Conservation (phyloP, 2,888 invertebrate genomes). For the Lasioglossum villosulum region DNA sequence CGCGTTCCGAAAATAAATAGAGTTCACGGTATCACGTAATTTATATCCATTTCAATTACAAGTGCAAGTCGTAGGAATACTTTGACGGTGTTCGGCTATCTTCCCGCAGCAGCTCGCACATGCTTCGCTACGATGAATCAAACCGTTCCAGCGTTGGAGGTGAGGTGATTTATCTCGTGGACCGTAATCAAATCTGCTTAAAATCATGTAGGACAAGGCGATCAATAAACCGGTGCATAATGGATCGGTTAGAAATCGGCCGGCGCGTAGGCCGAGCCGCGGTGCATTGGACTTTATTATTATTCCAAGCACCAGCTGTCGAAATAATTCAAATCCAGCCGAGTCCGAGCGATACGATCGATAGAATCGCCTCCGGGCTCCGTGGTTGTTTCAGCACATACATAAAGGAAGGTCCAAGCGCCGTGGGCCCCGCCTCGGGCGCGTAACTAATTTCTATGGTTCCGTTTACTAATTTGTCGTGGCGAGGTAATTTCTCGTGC, state of each 20-base stretch:
- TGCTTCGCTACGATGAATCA: conserved; percentile 28
- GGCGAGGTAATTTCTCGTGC: conserved; percentile 56
- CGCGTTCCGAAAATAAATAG: not conserved
- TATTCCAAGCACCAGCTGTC: conserved; percentile 49
- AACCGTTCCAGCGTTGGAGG: conserved; percentile 15
- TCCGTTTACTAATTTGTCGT: conserved; percentile 69
- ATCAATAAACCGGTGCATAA: conserved; percentile 49
- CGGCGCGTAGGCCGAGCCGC: not conserved
- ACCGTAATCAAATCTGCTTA: conserved; percentile 58
- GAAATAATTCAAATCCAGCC: conserved; percentile 54
- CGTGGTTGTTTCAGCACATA: conserved; percentile 34
- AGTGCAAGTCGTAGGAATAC: not conserved
- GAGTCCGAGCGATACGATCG: conserved; percentile 48
- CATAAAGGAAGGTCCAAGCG: conserved; percentile 15
- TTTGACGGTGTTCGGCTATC: not conserved
- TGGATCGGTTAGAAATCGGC: conserved; percentile 44
- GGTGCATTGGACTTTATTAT: conserved; percentile 43
- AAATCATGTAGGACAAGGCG: conserved; percentile 47
- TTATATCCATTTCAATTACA: conserved; percentile 15
- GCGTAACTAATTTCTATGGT: conserved; percentile 61
- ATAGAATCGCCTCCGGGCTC: conserved; percentile 41
- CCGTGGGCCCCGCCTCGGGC: conserved; percentile 19
- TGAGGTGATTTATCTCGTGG: conserved; percentile 40
- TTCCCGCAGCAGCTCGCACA: not conserved
- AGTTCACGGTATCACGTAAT: conserved; percentile 1